Evolutionary conservation across 2,113 vertebrate species (phyloP).

Genomic region (Merops nubicus): DNA sequence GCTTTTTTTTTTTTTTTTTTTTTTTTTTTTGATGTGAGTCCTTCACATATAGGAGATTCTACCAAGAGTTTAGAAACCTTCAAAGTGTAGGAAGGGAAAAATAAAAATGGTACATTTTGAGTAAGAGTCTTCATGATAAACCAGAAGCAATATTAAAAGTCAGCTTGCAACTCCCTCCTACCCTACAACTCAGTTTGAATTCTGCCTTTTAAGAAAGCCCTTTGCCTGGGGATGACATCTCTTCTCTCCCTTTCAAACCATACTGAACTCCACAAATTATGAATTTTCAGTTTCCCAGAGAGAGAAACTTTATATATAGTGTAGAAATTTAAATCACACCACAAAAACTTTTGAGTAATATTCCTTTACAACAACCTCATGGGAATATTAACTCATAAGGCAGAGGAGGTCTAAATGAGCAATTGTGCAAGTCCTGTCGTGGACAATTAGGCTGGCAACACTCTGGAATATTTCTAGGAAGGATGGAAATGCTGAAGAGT

Average conservation of each 20-base stretch:
- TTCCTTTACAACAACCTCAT: background rate
- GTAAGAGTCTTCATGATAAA: background rate
- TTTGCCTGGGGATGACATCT: background rate
- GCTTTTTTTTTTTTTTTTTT: background rate
- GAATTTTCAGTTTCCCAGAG: background rate
- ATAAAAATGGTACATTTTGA: background rate
- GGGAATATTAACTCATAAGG: background rate
- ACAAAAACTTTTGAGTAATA: background rate
- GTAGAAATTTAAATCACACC: background rate
- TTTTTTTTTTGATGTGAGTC: no score
- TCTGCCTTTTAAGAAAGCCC: background rate
- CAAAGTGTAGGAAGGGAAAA: background rate
- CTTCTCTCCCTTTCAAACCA: background rate
- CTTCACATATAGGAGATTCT: background rate
- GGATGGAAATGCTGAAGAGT: background rate
- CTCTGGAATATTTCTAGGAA: background rate
- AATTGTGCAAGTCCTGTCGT: background rate
- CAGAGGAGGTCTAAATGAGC: background rate
- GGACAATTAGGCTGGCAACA: background rate
- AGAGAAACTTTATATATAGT: background rate
- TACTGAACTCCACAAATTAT: background rate
- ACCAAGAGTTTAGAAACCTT: background rate
- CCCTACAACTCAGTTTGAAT: background rate
- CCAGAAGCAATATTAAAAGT: background rate
- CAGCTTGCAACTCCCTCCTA: background rate